Percentiles rank a stretch among this genome's conserved stretches.
Evolutionary conservation across 2,113 vertebrate species (phyloP).

Genomic region (Oophaga pumilio): DNA sequence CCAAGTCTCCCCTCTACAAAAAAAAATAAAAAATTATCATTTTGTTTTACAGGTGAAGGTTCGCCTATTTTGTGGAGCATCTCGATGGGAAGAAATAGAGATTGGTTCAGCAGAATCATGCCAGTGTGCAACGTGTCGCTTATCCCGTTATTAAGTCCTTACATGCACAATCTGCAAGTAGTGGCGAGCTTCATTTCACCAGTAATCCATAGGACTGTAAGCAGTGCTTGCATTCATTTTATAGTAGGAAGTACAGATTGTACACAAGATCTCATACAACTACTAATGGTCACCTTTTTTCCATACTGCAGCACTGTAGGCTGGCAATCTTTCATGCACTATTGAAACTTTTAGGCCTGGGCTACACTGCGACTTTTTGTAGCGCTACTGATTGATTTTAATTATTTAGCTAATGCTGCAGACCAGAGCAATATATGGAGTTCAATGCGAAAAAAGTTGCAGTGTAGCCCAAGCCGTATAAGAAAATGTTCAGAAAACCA

Average conservation of each 20-base stretch:
- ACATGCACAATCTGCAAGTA: constrained; percentile 65
- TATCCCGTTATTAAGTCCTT: constrained; percentile 77
- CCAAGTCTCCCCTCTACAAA: background rate
- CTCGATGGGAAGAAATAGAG: constrained; percentile 75
- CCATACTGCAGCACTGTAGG: background rate
- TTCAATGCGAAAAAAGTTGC: too few species aligned
- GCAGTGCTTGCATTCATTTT: constrained; percentile 64
- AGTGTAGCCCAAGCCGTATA: too few species aligned
- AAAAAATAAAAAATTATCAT: background rate
- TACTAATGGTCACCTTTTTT: background rate
- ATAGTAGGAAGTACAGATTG: background rate
- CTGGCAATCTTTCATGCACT: background rate
- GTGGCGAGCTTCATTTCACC: constrained; percentile 45
- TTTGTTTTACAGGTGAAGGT: constrained; percentile 77
- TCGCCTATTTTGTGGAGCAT: constrained; percentile 74
- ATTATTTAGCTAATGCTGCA: too few species aligned
- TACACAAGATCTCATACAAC: background rate
- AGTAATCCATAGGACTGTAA: background rate
- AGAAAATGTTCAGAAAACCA: too few species aligned
- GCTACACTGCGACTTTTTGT: too few species aligned
- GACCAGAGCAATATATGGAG: too few species aligned
- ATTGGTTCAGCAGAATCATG: constrained; percentile 81
- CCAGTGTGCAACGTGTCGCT: constrained; percentile 85
- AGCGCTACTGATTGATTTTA: too few species aligned
- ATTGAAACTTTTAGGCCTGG: background rate